phyloP scores from a whole-genome alignment of 2,797 vertebrate species.

The Chrosomus eos region DNA sequence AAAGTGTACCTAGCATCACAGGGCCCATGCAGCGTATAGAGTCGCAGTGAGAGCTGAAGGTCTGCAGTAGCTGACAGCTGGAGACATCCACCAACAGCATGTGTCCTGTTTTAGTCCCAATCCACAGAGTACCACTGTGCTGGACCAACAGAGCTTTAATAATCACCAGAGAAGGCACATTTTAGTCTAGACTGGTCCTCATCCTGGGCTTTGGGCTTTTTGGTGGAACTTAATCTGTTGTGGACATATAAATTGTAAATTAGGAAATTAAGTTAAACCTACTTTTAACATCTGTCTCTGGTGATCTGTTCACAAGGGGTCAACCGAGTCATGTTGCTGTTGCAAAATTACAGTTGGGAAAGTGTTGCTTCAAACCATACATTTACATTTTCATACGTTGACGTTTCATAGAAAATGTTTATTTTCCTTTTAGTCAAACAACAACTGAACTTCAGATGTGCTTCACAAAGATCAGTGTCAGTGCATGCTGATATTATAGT shows the following conservation, averaged over 20 bases:
- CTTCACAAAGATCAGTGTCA: not conserved
- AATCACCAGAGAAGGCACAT: constrained; percentile 75
- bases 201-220: constrained; percentile 66
- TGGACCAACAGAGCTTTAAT: constrained; percentile 92
- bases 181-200: constrained; percentile 56
- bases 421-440: not conserved
- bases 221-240: constrained; percentile 73
- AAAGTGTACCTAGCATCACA: constrained; percentile 74
- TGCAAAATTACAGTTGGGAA: not conserved
- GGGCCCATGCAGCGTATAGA: constrained; percentile 84
- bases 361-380: not conserved
- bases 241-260: not conserved
- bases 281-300: not conserved
- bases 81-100: constrained; percentile 89
- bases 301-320: not conserved
- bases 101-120: constrained; percentile 91
- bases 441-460: not conserved
- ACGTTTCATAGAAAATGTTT: not conserved
- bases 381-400: not conserved
- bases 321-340: not conserved
- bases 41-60: constrained; percentile 79
- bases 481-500: not conserved
- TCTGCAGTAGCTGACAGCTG: constrained; percentile 81
- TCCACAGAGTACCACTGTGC: constrained; percentile 87
- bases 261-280: not conserved